Evolutionary conservation across 2,797 vertebrate species (phyloP).

Genomic region (Intellagama lesueurii): DNA sequence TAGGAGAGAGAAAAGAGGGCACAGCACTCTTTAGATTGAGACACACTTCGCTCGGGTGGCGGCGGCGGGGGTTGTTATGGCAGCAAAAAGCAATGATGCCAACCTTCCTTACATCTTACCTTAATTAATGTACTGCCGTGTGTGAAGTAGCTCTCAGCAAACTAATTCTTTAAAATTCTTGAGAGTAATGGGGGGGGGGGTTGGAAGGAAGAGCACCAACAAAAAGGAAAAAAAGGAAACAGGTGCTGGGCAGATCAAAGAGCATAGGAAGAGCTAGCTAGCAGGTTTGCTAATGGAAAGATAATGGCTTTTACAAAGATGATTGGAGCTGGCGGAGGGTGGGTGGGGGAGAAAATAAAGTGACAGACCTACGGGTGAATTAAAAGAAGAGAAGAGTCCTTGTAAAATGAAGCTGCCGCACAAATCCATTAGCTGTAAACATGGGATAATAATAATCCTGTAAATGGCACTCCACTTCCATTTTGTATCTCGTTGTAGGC

Average conservation of each 20-base stretch:
- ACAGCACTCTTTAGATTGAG: conserved; percentile 55
- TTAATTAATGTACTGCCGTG: conserved; percentile 52
- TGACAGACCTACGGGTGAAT: conserved; percentile 66
- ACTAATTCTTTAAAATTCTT: conserved; percentile 69
- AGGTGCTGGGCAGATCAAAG: conserved; percentile 73
- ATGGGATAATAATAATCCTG: conserved; percentile 66
- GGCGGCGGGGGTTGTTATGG: conserved; percentile 64
- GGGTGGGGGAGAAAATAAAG: conserved; percentile 64
- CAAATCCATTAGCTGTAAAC: conserved; percentile 68
- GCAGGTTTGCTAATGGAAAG: conserved; percentile 74
- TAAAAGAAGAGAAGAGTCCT: conserved; percentile 66
- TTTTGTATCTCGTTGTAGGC: conserved; percentile 55
- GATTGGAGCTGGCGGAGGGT: conserved; percentile 43
- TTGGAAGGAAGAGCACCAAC: neutral
- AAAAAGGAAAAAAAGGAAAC: conserved; percentile 64
- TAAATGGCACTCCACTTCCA: conserved; percentile 58
- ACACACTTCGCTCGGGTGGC: conserved; percentile 68
- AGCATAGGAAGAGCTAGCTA: conserved; percentile 67
- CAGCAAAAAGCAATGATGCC: conserved; percentile 65
- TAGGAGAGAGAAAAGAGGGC: conserved; percentile 52
- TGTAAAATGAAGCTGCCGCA: conserved; percentile 64
- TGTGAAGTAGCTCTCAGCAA: conserved; percentile 64
- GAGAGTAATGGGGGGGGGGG: conserved; percentile 57
- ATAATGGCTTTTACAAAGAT: conserved; percentile 72
- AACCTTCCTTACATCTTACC: conserved; percentile 44